Evolutionary conservation across 2,113 vertebrate genomes (phyloP).

Genomic region (Corythornis cristatus): DNA sequence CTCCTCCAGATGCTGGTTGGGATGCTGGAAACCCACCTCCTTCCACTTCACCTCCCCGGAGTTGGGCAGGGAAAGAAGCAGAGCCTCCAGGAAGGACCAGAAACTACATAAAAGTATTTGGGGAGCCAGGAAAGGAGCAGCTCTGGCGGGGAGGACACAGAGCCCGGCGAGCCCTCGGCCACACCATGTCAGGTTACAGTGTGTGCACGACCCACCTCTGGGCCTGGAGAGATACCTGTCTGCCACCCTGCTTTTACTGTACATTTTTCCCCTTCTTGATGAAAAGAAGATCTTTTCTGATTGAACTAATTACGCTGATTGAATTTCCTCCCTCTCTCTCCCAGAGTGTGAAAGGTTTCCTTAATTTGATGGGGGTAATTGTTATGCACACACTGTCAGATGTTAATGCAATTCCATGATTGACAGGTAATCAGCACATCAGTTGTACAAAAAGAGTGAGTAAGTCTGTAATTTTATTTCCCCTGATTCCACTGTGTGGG

Average conservation of each 20-base stretch:
- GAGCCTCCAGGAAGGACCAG: background rate
- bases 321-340: constrained; percentile 78
- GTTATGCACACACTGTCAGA: constrained; percentile 90
- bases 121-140: background rate
- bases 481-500: constrained; percentile 76
- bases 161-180: background rate
- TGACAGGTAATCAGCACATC: constrained; percentile 91
- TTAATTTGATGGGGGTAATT: constrained; percentile 89
- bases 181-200: accelerated
- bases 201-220: background rate
- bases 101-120: background rate
- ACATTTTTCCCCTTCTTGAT: constrained; percentile 42
- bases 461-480: constrained; percentile 85
- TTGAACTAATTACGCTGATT: constrained; percentile 92
- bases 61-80: background rate
- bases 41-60: accelerated
- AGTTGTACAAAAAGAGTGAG: constrained; percentile 85
- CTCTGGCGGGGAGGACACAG: accelerated
- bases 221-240: background rate
- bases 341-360: constrained; percentile 78
- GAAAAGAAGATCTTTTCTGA: constrained; percentile 83
- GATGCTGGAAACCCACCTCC: background rate
- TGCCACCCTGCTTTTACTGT: background rate
- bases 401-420: constrained; percentile 83
- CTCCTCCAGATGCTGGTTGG: background rate